Conservation (phyloP, 53 echinoderm and acorn worm genomes). For the Stichopus horrens region DNA sequence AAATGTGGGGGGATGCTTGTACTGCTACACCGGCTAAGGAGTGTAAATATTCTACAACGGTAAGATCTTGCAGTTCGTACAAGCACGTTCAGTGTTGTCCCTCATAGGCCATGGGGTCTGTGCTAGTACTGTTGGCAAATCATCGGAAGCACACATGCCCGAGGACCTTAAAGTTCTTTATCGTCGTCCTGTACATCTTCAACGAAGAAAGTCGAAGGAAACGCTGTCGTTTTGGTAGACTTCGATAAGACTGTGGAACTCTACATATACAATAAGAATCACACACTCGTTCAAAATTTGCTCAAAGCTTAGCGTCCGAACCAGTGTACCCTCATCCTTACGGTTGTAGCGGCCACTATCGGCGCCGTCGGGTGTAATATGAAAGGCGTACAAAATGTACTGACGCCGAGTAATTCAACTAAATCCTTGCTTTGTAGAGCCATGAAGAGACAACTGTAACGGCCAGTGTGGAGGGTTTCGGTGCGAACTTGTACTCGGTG, state of each 20-base stretch:
- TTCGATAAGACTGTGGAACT: conserved; percentile 54
- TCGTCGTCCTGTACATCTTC: neutral
- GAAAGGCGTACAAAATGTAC: conserved; percentile 54
- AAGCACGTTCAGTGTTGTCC: conserved; percentile 30
- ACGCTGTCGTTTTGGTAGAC: conserved; percentile 39
- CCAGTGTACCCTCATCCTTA: conserved; percentile 42
- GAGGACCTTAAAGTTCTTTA: neutral
- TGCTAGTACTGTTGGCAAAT: neutral
- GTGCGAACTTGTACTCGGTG: conserved; percentile 26
- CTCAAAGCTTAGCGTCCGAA: conserved; percentile 29
- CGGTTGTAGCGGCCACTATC: conserved; percentile 59
- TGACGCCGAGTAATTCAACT: neutral
- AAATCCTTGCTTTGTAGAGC: conserved; percentile 41
- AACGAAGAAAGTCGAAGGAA: conserved; percentile 29
- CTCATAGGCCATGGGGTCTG: neutral
- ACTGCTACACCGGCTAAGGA: no score
- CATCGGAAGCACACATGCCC: conserved; percentile 9
- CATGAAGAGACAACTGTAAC: conserved; percentile 50
- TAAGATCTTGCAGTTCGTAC: neutral
- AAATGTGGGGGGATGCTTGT: no score
- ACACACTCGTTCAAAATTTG: neutral
- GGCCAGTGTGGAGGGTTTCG: neutral
- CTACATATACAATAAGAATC: conserved; percentile 37
- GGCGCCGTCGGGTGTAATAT: conserved; percentile 68
- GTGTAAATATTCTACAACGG: neutral